Conservation (phyloP, 2,113 vertebrate species). For the Rattus rattus region DNA sequence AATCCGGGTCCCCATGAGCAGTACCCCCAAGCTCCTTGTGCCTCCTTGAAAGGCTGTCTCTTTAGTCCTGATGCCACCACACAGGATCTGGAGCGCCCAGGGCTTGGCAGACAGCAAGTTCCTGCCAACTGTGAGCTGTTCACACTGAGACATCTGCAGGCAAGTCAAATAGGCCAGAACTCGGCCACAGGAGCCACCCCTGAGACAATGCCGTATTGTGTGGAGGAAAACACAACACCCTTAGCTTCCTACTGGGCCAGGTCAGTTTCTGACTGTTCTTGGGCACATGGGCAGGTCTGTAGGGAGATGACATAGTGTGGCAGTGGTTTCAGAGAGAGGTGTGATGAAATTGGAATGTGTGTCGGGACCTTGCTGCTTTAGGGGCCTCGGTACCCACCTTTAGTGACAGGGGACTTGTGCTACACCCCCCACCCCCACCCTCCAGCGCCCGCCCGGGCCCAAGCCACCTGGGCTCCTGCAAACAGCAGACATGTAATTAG, state of each 20-base stretch:
- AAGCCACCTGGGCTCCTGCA: constrained; percentile 76
- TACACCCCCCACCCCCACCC: background rate
- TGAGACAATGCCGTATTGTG: background rate
- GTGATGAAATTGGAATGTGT: constrained; percentile 43
- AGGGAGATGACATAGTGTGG: constrained; percentile 17
- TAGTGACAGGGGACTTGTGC: background rate
- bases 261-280: background rate
- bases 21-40: too few species aligned
- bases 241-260: background rate
- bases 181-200: background rate
- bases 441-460: background rate
- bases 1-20: background rate
- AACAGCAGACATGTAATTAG: constrained; percentile 78
- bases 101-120: background rate
- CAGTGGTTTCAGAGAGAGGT: background rate
- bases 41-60: background rate
- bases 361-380: background rate
- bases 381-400: background rate
- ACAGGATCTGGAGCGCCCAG: background rate
- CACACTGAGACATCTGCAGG: background rate
- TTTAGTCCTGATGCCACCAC: background rate
- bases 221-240: background rate
- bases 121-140: background rate
- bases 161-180: background rate
- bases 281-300: background rate